These are phyloP conservation scores for Leptinotarsa tumamoca DNA, from an alignment of 2,888 invertebrate species.

Conservation along the genomic window DNA sequence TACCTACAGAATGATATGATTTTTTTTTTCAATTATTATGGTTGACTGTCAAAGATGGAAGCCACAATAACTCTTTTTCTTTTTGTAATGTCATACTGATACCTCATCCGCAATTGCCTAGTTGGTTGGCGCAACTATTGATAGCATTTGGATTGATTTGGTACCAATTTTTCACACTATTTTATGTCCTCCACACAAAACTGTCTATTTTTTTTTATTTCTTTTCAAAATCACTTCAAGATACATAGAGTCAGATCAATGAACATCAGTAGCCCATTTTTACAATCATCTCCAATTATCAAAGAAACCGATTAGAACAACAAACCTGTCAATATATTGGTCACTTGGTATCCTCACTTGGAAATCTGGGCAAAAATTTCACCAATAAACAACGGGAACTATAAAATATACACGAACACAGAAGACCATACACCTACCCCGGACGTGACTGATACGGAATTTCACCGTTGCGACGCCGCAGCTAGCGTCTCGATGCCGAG, in stretches of 20 bases:
- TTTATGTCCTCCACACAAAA: no score
- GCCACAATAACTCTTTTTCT: no score
- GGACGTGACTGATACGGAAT: conserved; percentile 19
- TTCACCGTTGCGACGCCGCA: conserved; percentile 54
- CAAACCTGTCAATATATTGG: not conserved
- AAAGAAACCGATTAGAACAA: not conserved
- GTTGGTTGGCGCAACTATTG: no score
- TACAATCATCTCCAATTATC: not conserved
- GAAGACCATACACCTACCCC: not conserved
- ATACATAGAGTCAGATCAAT: not conserved
- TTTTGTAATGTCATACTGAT: no score
- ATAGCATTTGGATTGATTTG: no score
- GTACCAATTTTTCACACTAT: no score
- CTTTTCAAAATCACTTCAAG: not conserved
- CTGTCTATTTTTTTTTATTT: not conserved
- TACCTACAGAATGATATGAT: no score
- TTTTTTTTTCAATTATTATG: no score
- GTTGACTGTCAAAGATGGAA: no score
- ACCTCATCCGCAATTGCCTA: no score
- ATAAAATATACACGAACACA: not conserved
- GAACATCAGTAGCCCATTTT: not conserved
- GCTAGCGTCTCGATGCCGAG: conserved; percentile 36
- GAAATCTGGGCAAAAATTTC: not conserved
- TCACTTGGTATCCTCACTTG: not conserved
- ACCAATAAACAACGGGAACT: not conserved